A percentile compares a stretch with the other conserved stretches of the same genome.
These are phyloP conservation scores for Phoronis australis DNA, from an alignment of 2,888 invertebrate species.

Conservation along the genomic window DNA sequence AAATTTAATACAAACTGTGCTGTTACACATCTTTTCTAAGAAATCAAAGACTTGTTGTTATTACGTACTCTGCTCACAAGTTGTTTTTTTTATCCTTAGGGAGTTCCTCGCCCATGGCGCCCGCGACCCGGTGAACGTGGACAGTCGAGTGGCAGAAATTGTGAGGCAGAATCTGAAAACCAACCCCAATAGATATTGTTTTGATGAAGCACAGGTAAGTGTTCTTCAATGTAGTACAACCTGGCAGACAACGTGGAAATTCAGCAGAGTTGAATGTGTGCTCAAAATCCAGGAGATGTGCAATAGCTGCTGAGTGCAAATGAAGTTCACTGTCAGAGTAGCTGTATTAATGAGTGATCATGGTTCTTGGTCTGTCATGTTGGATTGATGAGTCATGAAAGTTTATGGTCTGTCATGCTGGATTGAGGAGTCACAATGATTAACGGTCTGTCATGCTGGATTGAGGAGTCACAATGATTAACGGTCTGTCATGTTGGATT, in stretches of 20 bases:
- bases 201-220: slow-evolving; percentile 91
- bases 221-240: neutral
- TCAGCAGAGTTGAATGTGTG: neutral
- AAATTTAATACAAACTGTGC: neutral
- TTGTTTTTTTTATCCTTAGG: slow-evolving; percentile 41
- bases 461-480: too few species aligned
- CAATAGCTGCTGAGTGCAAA: too few species aligned
- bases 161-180: slow-evolving; percentile 43
- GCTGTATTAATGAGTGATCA: too few species aligned
- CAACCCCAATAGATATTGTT: slow-evolving; percentile 55
- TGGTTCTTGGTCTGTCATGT: too few species aligned
- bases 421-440: too few species aligned
- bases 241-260: neutral
- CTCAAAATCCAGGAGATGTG: neutral
- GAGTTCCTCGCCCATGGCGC: slow-evolving; percentile 93
- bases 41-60: slow-evolving; percentile 3
- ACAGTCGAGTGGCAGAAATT: slow-evolving; percentile 78
- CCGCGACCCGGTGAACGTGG: slow-evolving; percentile 94
- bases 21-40: neutral
- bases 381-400: too few species aligned
- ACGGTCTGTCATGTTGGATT: too few species aligned
- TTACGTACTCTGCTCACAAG: neutral
- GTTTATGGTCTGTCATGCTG: too few species aligned
- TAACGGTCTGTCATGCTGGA: too few species aligned
- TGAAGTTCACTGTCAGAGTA: too few species aligned